phyloP scores from a whole-genome alignment of 2,113 vertebrate genomes.

The Carlito syrichta region DNA sequence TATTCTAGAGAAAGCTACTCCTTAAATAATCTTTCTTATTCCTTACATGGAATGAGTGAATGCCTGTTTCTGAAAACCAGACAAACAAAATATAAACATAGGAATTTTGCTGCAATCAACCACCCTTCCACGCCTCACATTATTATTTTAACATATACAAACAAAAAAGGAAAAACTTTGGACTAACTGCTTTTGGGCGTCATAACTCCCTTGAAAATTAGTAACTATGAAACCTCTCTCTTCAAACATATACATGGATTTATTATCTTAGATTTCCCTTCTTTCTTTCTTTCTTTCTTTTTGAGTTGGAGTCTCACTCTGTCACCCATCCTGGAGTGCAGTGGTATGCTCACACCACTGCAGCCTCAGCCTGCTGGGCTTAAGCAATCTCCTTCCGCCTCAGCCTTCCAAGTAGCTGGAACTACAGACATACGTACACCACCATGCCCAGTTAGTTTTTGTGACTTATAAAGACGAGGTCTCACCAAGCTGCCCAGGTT shows the following conservation, averaged over 20 bases:
- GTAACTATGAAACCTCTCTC: not conserved
- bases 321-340: no score
- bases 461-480: no score
- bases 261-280: conserved; percentile 7
- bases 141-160: not conserved
- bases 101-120: not conserved
- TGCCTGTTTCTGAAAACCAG: not conserved
- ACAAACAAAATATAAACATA: not conserved
- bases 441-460: no score
- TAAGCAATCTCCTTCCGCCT: no score
- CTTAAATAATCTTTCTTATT: not conserved
- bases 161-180: not conserved
- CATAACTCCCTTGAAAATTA: not conserved
- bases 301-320: no score
- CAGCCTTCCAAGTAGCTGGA: no score
- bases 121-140: not conserved
- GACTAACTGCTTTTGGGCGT: not conserved
- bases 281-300: no score
- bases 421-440: no score
- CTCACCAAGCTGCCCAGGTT: no score
- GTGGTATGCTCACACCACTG: no score
- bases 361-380: no score
- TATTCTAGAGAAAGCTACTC: not conserved
- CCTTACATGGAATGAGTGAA: not conserved
- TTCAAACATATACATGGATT: not conserved